Evolutionary conservation across 2,113 vertebrate species (phyloP).

Genomic region (Stegostoma tigrinum): DNA sequence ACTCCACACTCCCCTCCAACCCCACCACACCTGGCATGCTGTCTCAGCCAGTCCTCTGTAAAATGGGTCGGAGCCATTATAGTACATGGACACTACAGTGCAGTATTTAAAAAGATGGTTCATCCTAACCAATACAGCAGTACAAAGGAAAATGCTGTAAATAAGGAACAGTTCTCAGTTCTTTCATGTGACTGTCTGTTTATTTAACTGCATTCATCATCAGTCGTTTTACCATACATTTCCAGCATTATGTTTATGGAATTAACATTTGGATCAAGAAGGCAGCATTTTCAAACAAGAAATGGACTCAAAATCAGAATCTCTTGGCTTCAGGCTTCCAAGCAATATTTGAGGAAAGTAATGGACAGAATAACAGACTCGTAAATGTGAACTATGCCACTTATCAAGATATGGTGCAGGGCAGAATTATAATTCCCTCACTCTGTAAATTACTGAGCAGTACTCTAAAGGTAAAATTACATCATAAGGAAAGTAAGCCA

Average conservation of each 20-base stretch:
- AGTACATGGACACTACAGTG: too few species aligned
- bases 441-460: not conserved
- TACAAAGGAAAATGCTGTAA: not conserved
- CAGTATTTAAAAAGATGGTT: too few species aligned
- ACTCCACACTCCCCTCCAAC: too few species aligned
- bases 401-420: not conserved
- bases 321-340: not conserved
- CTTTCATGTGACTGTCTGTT: not conserved
- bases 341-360: not conserved
- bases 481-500: not conserved
- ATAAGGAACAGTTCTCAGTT: not conserved
- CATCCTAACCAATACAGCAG: not conserved
- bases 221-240: not conserved
- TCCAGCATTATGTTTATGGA: not conserved
- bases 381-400: not conserved
- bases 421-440: not conserved
- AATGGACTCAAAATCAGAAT: not conserved
- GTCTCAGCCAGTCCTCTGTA: too few species aligned
- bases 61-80: too few species aligned
- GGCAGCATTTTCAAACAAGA: not conserved
- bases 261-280: not conserved
- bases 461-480: not conserved
- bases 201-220: not conserved
- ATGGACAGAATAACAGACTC: not conserved
- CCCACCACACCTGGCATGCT: too few species aligned